Evolutionary conservation across 2,797 vertebrate genomes (phyloP).

Genomic region (Myoxocephalus aenaeus): DNA sequence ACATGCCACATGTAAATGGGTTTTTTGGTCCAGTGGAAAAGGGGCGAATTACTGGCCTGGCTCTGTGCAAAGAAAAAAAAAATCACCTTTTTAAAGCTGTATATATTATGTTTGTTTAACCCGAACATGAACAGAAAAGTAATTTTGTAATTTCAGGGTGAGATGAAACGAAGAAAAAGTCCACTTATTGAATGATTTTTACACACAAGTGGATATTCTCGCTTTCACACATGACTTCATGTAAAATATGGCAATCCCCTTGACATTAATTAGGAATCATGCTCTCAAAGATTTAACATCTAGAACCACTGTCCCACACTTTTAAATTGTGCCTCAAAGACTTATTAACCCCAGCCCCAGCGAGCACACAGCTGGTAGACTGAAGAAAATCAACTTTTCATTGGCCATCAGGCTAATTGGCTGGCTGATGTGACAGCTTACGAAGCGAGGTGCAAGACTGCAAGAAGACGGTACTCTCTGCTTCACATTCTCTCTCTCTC

Average conservation of each 20-base stretch:
- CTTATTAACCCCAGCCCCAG: conserved; percentile 13
- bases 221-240: background rate
- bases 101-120: background rate
- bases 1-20: background rate
- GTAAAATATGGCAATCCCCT: background rate
- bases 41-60: background rate
- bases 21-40: background rate
- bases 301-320: conserved; percentile 27
- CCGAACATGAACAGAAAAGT: background rate
- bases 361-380: conserved; percentile 40
- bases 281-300: conserved; percentile 26
- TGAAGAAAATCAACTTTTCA: conserved; percentile 64
- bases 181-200: background rate
- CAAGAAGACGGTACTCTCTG: conserved; percentile 41
- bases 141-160: background rate
- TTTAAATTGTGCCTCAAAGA: conserved; percentile 26
- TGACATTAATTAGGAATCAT: conserved; percentile 30
- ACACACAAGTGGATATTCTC: background rate
- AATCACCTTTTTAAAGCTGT: background rate
- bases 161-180: background rate
- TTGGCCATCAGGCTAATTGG: conserved; percentile 69
- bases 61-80: background rate
- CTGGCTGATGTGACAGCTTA: conserved; percentile 61
- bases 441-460: conserved; percentile 29
- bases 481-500: conserved; percentile 29